phyloP scores from a whole-genome alignment of 2,797 vertebrate species.

The Helostoma temminkii region DNA sequence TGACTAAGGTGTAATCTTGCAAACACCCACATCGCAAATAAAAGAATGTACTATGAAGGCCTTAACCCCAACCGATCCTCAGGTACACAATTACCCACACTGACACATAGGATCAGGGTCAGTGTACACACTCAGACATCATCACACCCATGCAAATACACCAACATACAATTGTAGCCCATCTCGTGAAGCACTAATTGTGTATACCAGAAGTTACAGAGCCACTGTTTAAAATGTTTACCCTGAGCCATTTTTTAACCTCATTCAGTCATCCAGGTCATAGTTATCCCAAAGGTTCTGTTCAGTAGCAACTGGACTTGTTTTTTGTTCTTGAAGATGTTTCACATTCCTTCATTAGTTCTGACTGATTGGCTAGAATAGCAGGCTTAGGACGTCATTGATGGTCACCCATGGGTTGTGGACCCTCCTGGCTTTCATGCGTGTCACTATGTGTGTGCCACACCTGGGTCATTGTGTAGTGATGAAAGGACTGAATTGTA shows the following conservation, averaged over 20 bases:
- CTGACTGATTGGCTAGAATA: no score
- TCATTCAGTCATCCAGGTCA: no score
- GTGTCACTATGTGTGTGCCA: no score
- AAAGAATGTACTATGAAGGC: conserved; percentile 1
- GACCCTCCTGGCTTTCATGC: no score
- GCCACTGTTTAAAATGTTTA: conserved; percentile 18
- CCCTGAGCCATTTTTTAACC: background rate
- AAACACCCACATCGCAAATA: conserved; percentile 47
- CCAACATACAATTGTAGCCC: conserved; percentile 15
- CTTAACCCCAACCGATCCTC: background rate
- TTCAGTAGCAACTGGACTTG: no score
- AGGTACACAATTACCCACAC: background rate
- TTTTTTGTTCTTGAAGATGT: no score
- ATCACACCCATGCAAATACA: conserved; percentile 40
- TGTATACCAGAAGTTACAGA: background rate
- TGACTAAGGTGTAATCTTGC: conserved; percentile 19
- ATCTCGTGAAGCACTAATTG: conserved; percentile 11
- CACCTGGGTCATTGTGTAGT: no score
- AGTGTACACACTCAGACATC: conserved; percentile 2
- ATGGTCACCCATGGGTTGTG: no score
- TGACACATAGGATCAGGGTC: conserved; percentile 35
- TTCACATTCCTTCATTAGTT: no score
- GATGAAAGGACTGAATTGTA: no score
- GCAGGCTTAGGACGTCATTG: no score
- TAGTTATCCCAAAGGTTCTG: no score